Conservation (phyloP, 1,140 invertebrate species). For the Vollenhovia emeryi region DNA sequence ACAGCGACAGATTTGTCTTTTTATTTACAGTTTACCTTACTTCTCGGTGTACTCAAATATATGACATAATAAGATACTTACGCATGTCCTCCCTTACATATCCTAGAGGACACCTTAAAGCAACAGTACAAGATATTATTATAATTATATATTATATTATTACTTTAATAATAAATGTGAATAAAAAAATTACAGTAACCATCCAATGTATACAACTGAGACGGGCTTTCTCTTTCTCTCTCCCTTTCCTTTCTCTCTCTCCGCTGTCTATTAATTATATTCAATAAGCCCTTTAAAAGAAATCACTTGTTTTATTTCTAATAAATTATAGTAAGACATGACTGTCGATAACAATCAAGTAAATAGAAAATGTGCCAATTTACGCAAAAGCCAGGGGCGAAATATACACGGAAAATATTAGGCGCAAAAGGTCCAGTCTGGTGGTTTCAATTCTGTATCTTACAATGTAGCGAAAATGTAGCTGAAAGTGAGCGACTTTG, state of each 20-base stretch:
- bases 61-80: constrained; percentile 72
- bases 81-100: constrained; percentile 82
- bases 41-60: not conserved
- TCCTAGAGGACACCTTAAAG: constrained; percentile 80
- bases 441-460: too few relatives aligned
- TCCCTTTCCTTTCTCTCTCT: not conserved
- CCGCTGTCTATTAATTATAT: not conserved
- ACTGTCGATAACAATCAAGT: too few relatives aligned
- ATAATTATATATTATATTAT: constrained; percentile 35
- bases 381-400: too few relatives aligned
- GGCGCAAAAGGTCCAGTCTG: too few relatives aligned
- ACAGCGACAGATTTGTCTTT: constrained; percentile 58
- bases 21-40: not conserved
- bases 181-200: not conserved
- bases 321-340: too few relatives aligned
- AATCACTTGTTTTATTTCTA: too few relatives aligned
- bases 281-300: too few relatives aligned
- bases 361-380: too few relatives aligned
- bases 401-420: too few relatives aligned
- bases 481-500: too few relatives aligned
- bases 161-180: not conserved
- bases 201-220: not conserved
- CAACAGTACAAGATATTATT: constrained; percentile 69
- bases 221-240: not conserved
- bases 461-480: too few relatives aligned